These are phyloP conservation scores for Galemys pyrenaicus DNA, from an alignment of 2,113 vertebrate genomes.

Conservation along the genomic window DNA sequence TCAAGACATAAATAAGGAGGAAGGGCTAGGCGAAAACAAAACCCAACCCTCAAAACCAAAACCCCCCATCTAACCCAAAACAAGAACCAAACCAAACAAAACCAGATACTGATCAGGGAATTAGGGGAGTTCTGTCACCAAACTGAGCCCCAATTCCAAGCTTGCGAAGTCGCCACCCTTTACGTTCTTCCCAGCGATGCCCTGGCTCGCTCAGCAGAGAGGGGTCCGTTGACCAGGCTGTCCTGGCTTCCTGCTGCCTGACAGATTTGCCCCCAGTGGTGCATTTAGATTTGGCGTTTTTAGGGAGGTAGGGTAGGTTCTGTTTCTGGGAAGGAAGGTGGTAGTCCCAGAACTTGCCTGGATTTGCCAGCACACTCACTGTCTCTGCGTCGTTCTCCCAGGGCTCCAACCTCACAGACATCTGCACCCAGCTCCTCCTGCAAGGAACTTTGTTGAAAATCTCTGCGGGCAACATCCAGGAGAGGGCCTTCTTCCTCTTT, in stretches of 20 bases:
- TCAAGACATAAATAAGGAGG: neutral
- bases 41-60: neutral
- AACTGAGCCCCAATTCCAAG: neutral
- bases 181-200: fast-evolving
- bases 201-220: fast-evolving
- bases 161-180: fast-evolving
- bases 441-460: slow-evolving; percentile 97
- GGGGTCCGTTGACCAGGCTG: fast-evolving
- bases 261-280: neutral
- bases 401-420: slow-evolving; percentile 98
- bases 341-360: fast-evolving
- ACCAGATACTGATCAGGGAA: neutral
- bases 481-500: slow-evolving; percentile 98
- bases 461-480: slow-evolving; percentile 98
- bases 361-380: neutral
- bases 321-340: neutral
- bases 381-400: slow-evolving; percentile 67
- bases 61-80: neutral
- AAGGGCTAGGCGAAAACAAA: neutral
- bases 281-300: neutral
- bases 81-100: neutral
- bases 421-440: slow-evolving; percentile 96
- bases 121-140: neutral
- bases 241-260: neutral
- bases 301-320: neutral